Evolutionary conservation across 2,113 vertebrate genomes (phyloP).

Genomic region (Petaurus breviceps): DNA sequence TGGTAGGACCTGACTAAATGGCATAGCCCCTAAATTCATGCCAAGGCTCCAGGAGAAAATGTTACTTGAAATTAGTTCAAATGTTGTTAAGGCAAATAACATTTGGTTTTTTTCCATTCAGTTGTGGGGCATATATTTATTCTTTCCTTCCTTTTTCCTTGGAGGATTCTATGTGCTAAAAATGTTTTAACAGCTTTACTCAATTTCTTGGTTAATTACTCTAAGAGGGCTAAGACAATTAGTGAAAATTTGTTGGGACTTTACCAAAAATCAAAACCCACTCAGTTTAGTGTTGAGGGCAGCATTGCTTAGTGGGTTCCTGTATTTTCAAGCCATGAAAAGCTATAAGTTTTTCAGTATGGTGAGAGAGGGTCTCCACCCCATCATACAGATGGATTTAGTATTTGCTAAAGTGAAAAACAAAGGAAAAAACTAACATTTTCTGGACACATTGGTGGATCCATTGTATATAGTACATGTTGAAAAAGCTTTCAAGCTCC

Average conservation of each 20-base stretch:
- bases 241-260: conserved; percentile 1
- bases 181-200: conserved; percentile 14
- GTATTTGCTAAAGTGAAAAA: not conserved
- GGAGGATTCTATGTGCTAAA: conserved; percentile 18
- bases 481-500: not conserved
- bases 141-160: not conserved
- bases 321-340: not conserved
- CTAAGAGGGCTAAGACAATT: conserved; percentile 5
- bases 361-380: not conserved
- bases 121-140: conserved; percentile 21
- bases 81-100: not conserved
- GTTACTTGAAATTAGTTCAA: conserved; percentile 2
- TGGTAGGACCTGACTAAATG: not conserved
- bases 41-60: not conserved
- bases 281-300: not conserved
- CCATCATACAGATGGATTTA: not conserved
- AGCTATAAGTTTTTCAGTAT: not conserved
- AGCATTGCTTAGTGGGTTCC: not conserved
- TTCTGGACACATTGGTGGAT: not conserved
- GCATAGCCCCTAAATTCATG: not conserved
- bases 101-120: not conserved
- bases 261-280: not conserved
- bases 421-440: not conserved
- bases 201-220: conserved; percentile 18
- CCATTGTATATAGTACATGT: not conserved